These are phyloP conservation scores for Lipotes vexillifer DNA, from an alignment of 2,113 vertebrate species.

Conservation along the genomic window DNA sequence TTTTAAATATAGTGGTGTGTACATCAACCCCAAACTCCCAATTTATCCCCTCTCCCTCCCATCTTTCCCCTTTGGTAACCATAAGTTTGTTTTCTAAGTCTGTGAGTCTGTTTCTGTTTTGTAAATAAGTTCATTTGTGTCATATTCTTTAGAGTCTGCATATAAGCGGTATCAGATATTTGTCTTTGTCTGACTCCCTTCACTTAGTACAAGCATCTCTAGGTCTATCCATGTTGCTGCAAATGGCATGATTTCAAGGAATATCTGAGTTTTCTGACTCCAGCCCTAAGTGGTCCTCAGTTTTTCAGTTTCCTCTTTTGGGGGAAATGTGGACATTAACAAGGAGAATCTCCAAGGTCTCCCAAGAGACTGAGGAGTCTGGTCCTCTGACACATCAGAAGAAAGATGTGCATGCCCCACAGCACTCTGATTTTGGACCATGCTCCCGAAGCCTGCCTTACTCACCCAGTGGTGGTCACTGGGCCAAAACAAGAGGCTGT, in stretches of 20 bases:
- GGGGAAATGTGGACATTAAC: not conserved
- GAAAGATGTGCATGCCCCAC: not conserved
- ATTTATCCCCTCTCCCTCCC: not conserved
- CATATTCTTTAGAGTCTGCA: not conserved
- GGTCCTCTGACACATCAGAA: not conserved
- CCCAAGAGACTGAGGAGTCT: not conserved
- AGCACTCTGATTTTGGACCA: too few species aligned
- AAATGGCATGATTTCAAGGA: not conserved
- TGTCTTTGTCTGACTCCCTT: not conserved
- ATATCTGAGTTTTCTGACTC: not conserved
- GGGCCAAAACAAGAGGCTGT: too few species aligned
- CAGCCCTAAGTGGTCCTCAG: not conserved
- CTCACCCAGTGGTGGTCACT: not conserved
- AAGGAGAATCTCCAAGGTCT: not conserved
- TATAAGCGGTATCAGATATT: not conserved
- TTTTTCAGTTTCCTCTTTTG: not conserved
- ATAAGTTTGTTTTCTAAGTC: not conserved
- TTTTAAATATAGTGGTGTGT: not conserved
- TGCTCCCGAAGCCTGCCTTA: not conserved
- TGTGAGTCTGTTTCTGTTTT: not conserved
- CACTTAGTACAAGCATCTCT: not conserved
- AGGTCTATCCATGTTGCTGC: not conserved
- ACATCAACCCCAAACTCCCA: not conserved
- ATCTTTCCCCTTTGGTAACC: not conserved
- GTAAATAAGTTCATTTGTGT: not conserved